phyloP scores from a whole-genome alignment of 1,140 invertebrate species.

The Drosophila burlai region DNA sequence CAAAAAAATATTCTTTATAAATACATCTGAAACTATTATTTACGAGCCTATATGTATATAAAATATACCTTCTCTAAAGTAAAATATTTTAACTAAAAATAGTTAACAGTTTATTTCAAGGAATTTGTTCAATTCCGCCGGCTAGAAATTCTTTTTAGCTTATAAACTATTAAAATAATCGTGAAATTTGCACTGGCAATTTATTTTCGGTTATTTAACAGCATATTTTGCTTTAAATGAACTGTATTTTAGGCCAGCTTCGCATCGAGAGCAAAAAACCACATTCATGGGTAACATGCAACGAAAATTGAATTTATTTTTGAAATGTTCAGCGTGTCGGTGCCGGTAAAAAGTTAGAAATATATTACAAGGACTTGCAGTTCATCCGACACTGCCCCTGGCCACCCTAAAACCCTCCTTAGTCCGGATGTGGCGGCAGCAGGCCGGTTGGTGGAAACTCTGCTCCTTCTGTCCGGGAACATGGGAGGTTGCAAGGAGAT shows the following conservation, averaged over 20 bases:
- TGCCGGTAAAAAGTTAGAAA: constrained; percentile 6
- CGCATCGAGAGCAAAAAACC: background rate
- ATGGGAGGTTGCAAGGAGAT: background rate
- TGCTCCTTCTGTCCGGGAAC: background rate
- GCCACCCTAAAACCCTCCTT: background rate
- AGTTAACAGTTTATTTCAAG: background rate
- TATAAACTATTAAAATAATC: background rate
- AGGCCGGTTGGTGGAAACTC: constrained; percentile 8
- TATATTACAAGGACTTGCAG: constrained; percentile 16
- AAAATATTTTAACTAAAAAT: background rate
- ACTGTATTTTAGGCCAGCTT: background rate
- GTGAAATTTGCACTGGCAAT: background rate
- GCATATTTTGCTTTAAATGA: background rate
- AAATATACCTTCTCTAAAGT: background rate
- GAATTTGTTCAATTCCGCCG: too few relatives aligned
- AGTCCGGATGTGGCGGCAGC: background rate
- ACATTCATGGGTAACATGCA: constrained; percentile 1
- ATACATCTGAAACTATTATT: too few relatives aligned
- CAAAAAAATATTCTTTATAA: too few relatives aligned
- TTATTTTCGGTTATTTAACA: background rate
- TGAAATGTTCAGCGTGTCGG: constrained; percentile 1
- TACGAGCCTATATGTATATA: too few relatives aligned
- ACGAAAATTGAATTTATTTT: constrained; percentile 36
- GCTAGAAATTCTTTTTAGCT: background rate
- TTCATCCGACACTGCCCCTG: constrained; percentile 1